These are phyloP conservation scores for Pilophorus perplexus DNA, from an alignment of 2,888 invertebrate genomes.

Conservation along the genomic window DNA sequence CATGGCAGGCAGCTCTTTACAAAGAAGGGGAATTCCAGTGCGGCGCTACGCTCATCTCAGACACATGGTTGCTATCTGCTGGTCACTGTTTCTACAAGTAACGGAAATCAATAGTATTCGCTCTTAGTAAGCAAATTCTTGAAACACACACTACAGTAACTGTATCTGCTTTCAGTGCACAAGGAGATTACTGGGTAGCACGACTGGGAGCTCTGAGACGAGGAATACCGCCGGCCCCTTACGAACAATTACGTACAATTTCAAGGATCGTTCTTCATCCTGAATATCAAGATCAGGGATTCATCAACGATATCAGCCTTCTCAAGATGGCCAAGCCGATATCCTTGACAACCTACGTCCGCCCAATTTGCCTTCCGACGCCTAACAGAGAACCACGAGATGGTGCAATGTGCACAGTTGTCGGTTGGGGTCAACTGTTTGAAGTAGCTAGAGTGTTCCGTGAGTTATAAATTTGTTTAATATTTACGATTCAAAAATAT, in stretches of 20 bases:
- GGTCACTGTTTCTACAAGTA: slow-evolving; percentile 80
- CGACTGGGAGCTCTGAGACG: slow-evolving; percentile 71
- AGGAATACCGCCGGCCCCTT: slow-evolving; percentile 70
- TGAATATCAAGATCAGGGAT: slow-evolving; percentile 70
- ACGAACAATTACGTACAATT: slow-evolving; percentile 68
- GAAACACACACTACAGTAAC: not conserved
- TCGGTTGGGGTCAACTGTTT: slow-evolving; percentile 78
- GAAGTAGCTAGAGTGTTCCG: slow-evolving; percentile 77
- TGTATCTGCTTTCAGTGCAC: slow-evolving; percentile 58
- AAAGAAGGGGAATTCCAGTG: slow-evolving; percentile 83
- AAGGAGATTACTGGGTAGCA: slow-evolving; percentile 75
- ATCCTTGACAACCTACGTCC: slow-evolving; percentile 61
- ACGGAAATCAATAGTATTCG: slow-evolving; percentile 51
- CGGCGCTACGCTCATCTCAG: slow-evolving; percentile 70
- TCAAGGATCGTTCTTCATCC: slow-evolving; percentile 68
- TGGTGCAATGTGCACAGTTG: slow-evolving; percentile 70
- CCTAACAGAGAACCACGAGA: slow-evolving; percentile 55
- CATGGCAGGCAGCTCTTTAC: slow-evolving; percentile 83
- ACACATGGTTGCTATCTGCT: slow-evolving; percentile 73
- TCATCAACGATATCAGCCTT: slow-evolving; percentile 74
- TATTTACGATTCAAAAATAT: not conserved
- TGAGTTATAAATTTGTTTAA: slow-evolving; percentile 55
- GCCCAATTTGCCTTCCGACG: slow-evolving; percentile 66
- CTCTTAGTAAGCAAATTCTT: not conserved
- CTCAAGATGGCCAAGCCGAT: slow-evolving; percentile 61